Conservation (phyloP, 2,888 invertebrate genomes). For the Tetranychus truncatus region DNA sequence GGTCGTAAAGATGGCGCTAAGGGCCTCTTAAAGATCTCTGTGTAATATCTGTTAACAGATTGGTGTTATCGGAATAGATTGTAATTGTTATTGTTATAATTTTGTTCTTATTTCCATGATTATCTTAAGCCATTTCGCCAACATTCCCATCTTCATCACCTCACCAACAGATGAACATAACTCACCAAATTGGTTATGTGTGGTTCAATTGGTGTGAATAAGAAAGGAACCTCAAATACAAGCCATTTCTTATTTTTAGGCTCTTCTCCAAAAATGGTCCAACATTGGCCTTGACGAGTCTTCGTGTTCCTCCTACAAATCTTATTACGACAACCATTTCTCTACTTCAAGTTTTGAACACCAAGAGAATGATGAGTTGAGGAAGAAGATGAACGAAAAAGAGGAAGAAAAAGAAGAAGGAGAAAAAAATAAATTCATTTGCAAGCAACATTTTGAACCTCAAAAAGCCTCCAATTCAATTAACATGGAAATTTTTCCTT, state of each 20-base stretch:
- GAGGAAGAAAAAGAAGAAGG: not conserved
- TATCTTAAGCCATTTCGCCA: not conserved
- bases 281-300: not conserved
- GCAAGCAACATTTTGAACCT: not conserved
- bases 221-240: too few relatives aligned
- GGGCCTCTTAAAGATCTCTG: too few relatives aligned
- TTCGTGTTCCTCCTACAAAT: not conserved
- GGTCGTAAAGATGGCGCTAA: too few relatives aligned
- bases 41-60: too few relatives aligned
- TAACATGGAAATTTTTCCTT: not conserved
- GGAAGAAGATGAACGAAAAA: not conserved
- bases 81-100: not conserved
- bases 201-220: not conserved
- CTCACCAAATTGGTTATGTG: not conserved
- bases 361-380: not conserved
- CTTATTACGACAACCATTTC: not conserved
- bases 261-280: not conserved
- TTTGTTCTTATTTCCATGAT: too few relatives aligned
- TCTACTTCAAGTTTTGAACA: not conserved
- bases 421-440: not conserved
- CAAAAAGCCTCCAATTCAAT: not conserved
- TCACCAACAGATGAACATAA: not conserved
- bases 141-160: not conserved
- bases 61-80: not conserved
- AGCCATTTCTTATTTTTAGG: not conserved